Conservation (phyloP, 1,140 invertebrate species). For the Procambarus clarkii region DNA sequence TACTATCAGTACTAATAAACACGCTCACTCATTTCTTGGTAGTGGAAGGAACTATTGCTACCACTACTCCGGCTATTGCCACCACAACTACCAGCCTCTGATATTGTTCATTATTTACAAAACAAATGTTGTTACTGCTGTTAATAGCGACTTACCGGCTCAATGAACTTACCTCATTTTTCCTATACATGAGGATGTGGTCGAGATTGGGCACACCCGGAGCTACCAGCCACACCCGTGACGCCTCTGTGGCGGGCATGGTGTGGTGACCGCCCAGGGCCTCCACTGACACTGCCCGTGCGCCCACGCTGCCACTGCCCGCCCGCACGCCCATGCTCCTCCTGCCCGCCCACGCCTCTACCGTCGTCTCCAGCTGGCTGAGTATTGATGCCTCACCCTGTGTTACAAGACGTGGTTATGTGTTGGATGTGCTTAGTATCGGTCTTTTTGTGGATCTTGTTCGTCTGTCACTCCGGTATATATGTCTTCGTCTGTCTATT, state of each 20-base stretch:
- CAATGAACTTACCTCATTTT: not conserved
- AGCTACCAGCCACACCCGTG: conserved; percentile 16
- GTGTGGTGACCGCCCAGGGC: not conserved
- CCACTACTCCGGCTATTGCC: no score
- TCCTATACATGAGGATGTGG: not conserved
- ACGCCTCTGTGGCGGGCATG: not conserved
- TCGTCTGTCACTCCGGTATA: no score
- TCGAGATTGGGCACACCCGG: conserved; percentile 12
- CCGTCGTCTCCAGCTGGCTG: not conserved
- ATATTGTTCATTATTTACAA: no score
- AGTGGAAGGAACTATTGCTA: no score
- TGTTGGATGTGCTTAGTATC: not conserved
- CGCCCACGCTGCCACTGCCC: not conserved
- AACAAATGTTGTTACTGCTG: no score
- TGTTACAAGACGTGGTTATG: not conserved
- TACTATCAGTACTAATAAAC: no score
- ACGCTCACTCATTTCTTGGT: no score
- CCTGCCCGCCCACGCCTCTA: conserved; percentile 2
- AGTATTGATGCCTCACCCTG: conserved; percentile 9
- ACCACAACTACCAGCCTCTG: no score
- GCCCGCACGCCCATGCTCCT: not conserved
- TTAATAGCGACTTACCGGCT: no score
- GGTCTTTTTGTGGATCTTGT: no score
- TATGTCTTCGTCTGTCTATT: no score
- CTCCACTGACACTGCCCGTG: conserved; percentile 3